Base-by-base conservation (phyloP, 2,797 vertebrate genomes). In the Hippoglossus hippoglossus region DNA sequence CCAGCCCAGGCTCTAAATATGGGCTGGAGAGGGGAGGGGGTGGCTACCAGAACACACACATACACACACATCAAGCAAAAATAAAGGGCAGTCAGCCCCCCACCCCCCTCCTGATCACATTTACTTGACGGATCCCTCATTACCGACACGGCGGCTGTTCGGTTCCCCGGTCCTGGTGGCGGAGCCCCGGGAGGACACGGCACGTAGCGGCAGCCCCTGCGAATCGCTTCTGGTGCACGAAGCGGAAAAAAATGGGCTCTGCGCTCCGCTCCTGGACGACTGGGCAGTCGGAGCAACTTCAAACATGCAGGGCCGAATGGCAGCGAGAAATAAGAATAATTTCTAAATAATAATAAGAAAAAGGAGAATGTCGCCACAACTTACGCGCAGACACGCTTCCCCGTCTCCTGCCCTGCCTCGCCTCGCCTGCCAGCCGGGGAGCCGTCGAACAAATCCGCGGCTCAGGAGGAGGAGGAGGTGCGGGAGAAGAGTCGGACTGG, bases 1-100 rank as follows among this genome's bases (percentile, higher is more conserved):
- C 84, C 83, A 88, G 80, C 71, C 87, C 44, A 80, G 83, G 82
- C 87, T 92, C 78, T 83, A 86, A 91, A 92, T 85, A 90, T 79
- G 87, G 85, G 86, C 72, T 87, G 70, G 72, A 41, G 77, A 65
- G 73, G 60, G 61, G 64, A 36, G 65, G 47, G n/a, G 24, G 63
- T 44, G 31, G 67, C 47, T 44, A 77, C 75, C 69, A 64, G 58
- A 71, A 79, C 34, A 73, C 72, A 75, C 74, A 78, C 36, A 56
- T 13, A 75, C 75, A 77, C 28, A 53, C 58, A 79, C 56, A 79
- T 57, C 67, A 46, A 70, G 69, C 74, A 46, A 82, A 84, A 26
- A 91, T 86, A 91, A 86, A 81, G 65, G 80, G 80, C 71, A 86
- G 71, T 67, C 81, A 67, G 0, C 16, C 44, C 44, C 44, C 44